Conservation (phyloP, 2,113 vertebrate species). For the Syngnathus scovelli region DNA sequence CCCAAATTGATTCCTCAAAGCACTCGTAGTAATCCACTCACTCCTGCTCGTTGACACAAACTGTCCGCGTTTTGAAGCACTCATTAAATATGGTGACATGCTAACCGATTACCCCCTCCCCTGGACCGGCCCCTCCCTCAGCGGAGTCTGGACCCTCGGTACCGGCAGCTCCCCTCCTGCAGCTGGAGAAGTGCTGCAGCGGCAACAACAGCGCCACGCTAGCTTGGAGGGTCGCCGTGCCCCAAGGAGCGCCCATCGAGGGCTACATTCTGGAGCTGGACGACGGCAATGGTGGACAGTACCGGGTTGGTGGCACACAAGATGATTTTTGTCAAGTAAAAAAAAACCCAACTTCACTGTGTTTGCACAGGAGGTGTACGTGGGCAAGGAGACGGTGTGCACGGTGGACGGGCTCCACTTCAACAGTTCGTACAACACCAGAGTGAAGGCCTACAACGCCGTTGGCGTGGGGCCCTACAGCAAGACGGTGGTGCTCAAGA, state of each 20-base stretch:
- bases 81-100: neutral
- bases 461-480: slow-evolving; percentile 90
- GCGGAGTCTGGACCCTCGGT: slow-evolving; percentile 73
- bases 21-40: neutral
- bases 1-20: slow-evolving; percentile 14
- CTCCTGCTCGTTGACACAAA: slow-evolving; percentile 23
- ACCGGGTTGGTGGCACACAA: slow-evolving; percentile 75
- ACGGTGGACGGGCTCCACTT: slow-evolving; percentile 97
- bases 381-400: slow-evolving; percentile 95
- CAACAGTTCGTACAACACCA: slow-evolving; percentile 94
- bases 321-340: neutral
- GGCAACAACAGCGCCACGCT: slow-evolving; percentile 94
- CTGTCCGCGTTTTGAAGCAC: neutral
- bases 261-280: slow-evolving; percentile 97
- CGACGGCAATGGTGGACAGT: slow-evolving; percentile 91
- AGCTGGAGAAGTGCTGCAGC: slow-evolving; percentile 95
- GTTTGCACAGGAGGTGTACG: slow-evolving; percentile 84
- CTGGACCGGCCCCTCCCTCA: slow-evolving; percentile 3
- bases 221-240: slow-evolving; percentile 86
- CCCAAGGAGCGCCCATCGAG: slow-evolving; percentile 77
- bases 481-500: slow-evolving; percentile 93
- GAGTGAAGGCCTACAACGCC: slow-evolving; percentile 93
- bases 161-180: slow-evolving; percentile 83
- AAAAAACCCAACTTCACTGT: neutral
- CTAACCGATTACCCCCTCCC: neutral